These are phyloP conservation scores for Drosophila repletoides DNA, from an alignment of 1,140 invertebrate genomes.

Conservation along the genomic window DNA sequence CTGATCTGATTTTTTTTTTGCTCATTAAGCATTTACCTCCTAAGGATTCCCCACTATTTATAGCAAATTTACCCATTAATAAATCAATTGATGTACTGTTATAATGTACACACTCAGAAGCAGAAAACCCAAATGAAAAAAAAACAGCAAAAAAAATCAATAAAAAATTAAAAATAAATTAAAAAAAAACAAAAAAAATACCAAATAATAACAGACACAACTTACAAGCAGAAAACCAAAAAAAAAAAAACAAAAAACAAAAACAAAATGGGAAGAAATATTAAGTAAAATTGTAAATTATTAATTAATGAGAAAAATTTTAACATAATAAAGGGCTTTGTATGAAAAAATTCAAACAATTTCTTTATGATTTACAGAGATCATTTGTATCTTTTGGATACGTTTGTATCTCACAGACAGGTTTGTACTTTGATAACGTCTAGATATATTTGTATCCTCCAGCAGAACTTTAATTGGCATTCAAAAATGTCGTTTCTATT, in stretches of 20 bases:
- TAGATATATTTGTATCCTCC: too few species aligned
- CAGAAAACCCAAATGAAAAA: constrained; percentile 6
- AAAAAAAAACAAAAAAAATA: too few species aligned
- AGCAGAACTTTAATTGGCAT: too few species aligned
- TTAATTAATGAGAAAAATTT: constrained; percentile 70
- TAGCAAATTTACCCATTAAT: constrained; percentile 77
- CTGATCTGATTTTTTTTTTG: constrained; percentile 76
- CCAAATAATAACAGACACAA: too few species aligned
- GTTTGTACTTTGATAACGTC: too few species aligned
- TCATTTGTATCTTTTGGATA: too few species aligned
- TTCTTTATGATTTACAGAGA: neutral
- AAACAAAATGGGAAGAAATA: constrained; percentile 21
- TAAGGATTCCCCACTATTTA: constrained; percentile 76
- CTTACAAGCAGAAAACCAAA: too few species aligned
- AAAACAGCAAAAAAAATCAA: constrained; percentile 4
- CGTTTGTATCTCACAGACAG: too few species aligned
- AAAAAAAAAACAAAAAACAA: constrained; percentile 20
- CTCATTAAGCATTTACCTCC: constrained; percentile 75
- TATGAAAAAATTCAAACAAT: constrained; percentile 58
- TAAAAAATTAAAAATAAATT: constrained; percentile 12
- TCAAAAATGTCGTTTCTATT: too few species aligned
- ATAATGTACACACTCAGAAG: constrained; percentile 60
- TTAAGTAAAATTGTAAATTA: constrained; percentile 72
- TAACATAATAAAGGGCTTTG: constrained; percentile 79
- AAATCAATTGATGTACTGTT: constrained; percentile 73